A percentile compares a stretch with the other conserved stretches of the same genome.
phyloP scores from a whole-genome alignment of 2,797 vertebrate genomes.

The Gorsachius magnificus region DNA sequence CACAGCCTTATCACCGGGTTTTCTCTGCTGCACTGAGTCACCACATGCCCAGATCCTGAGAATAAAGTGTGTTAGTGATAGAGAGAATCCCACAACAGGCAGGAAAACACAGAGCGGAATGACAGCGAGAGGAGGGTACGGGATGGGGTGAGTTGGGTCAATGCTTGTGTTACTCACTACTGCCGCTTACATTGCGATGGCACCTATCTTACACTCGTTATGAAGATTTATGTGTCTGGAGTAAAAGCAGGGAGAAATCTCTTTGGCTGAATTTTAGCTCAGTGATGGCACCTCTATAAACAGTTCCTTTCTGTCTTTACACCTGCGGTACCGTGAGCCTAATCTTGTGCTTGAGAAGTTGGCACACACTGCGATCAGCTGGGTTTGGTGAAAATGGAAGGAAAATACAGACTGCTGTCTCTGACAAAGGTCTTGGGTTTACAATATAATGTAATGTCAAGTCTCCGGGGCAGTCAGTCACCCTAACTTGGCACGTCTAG shows the following conservation, averaged over 20 bases:
- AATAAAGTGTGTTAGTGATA: constrained; percentile 18
- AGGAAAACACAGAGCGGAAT: background rate
- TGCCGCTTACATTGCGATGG: background rate
- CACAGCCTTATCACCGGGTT: constrained; percentile 42
- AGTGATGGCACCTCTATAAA: background rate
- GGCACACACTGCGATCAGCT: background rate
- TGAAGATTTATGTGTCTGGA: constrained; percentile 9
- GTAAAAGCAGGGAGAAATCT: background rate
- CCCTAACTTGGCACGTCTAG: background rate
- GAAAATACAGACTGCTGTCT: background rate
- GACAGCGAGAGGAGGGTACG: background rate
- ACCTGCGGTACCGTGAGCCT: background rate
- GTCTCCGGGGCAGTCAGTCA: background rate
- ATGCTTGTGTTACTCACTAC: background rate
- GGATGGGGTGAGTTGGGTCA: constrained; percentile 18
- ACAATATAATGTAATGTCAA: background rate
- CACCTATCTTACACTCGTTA: background rate
- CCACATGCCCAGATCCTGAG: constrained; percentile 21
- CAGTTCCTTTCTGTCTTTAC: background rate
- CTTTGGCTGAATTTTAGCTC: background rate
- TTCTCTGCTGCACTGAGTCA: constrained; percentile 31
- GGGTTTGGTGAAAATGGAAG: background rate
- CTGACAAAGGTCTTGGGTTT: background rate
- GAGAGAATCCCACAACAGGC: background rate
- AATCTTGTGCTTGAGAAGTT: background rate